A percentile compares a stretch with the other conserved stretches of the same genome.
phyloP scores from a whole-genome alignment of 2,888 invertebrate genomes.

The Eledona agricola region DNA sequence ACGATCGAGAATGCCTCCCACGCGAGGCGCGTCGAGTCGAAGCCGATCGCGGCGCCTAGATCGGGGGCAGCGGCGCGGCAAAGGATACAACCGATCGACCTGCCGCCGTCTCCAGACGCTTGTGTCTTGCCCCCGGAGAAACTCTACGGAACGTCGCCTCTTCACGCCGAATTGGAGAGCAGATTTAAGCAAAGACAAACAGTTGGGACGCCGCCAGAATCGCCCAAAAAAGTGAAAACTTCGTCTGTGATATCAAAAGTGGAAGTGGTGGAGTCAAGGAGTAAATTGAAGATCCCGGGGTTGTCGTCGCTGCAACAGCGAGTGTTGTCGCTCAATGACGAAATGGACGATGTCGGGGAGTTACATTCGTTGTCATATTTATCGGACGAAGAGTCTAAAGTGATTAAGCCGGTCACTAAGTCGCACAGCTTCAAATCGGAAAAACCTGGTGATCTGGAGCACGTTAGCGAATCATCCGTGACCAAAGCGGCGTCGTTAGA shows the following conservation, averaged over 20 bases:
- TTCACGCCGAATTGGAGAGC: slow-evolving; percentile 56
- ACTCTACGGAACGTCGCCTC: slow-evolving; percentile 49
- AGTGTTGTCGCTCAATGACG: slow-evolving; percentile 61
- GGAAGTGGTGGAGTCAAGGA: slow-evolving; percentile 28
- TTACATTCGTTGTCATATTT: slow-evolving; percentile 59
- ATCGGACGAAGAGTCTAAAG: slow-evolving; percentile 56
- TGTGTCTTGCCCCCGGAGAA: slow-evolving; percentile 47
- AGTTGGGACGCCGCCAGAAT: slow-evolving; percentile 37
- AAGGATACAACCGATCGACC: slow-evolving; percentile 67
- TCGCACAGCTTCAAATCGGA: slow-evolving; percentile 75
- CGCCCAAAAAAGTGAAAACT: slow-evolving; percentile 37
- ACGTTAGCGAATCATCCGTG: slow-evolving; percentile 54
- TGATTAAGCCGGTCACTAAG: slow-evolving; percentile 71
- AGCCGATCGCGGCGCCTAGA: slow-evolving; percentile 56
- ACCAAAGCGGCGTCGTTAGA: slow-evolving; percentile 64
- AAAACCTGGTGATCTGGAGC: slow-evolving; percentile 51
- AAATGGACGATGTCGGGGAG: slow-evolving; percentile 49
- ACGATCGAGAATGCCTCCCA: slow-evolving; percentile 11
- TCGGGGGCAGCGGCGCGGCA: slow-evolving; percentile 67
- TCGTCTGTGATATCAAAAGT: slow-evolving; percentile 44
- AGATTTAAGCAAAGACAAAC: slow-evolving; percentile 54
- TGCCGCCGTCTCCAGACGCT: slow-evolving; percentile 61
- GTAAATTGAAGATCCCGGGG: slow-evolving; percentile 63
- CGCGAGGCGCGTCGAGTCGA: slow-evolving; percentile 41
- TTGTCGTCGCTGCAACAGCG: slow-evolving; percentile 67